phyloP scores from a whole-genome alignment of 2,113 vertebrate genomes.

The Pangasianodon hypophthalmus region DNA sequence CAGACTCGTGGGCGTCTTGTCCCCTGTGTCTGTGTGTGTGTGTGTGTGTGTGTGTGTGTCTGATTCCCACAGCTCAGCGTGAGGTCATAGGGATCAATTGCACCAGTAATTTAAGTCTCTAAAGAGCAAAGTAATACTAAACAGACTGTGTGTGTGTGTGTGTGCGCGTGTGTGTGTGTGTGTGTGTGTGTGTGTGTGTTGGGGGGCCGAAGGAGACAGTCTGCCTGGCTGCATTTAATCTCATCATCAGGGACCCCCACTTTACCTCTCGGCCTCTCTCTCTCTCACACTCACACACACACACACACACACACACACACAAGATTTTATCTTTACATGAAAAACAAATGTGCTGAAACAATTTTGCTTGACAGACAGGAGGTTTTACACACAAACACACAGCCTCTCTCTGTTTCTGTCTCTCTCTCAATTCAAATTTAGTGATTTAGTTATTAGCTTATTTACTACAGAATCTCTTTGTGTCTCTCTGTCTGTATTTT shows the following conservation, averaged over 20 bases:
- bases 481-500: background rate
- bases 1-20: constrained; percentile 29
- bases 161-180: constrained; percentile 39
- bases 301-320: constrained; percentile 13
- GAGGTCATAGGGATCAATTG: constrained; percentile 95
- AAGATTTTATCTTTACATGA: constrained; percentile 35
- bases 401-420: background rate
- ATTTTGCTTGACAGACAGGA: constrained; percentile 12
- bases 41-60: constrained; percentile 80
- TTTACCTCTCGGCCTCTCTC: constrained; percentile 72
- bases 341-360: constrained; percentile 24
- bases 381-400: background rate
- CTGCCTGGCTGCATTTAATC: constrained; percentile 96
- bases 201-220: constrained; percentile 85
- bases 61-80: constrained; percentile 89
- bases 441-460: background rate
- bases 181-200: constrained; percentile 57
- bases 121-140: constrained; percentile 91
- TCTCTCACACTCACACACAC: constrained; percentile 67
- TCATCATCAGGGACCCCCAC: constrained; percentile 80
- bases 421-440: background rate
- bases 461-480: constrained; percentile 37
- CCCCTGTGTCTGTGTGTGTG: constrained; percentile 35
- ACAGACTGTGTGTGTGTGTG: constrained; percentile 63
- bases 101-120: constrained; percentile 89